Conservation (phyloP, 2,888 invertebrate genomes). For the Chrysodeixis includens region DNA sequence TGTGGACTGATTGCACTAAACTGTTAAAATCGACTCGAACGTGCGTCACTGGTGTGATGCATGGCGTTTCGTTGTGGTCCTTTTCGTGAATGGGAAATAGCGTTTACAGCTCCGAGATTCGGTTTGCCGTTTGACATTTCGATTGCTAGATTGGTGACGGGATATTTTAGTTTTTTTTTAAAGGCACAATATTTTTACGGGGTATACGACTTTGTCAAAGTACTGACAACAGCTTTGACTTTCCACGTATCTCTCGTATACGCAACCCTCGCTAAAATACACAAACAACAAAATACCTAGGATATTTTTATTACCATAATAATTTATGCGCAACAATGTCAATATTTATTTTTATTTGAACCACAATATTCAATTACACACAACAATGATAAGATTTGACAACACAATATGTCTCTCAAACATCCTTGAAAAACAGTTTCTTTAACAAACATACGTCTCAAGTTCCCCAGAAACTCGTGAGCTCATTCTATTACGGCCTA, state of each 20-base stretch:
- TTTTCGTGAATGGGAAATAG: slow-evolving; percentile 11
- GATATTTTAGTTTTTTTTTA: too few relatives aligned
- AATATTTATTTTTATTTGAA: not conserved
- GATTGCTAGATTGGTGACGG: not conserved
- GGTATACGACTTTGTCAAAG: too few relatives aligned
- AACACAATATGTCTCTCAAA: not conserved
- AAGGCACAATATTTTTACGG: too few relatives aligned
- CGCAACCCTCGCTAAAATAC: too few relatives aligned
- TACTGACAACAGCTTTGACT: too few relatives aligned
- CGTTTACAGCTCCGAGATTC: slow-evolving; percentile 2
- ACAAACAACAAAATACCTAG: too few relatives aligned
- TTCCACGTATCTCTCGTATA: too few relatives aligned
- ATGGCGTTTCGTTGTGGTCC: slow-evolving; percentile 13
- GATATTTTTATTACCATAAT: not conserved
- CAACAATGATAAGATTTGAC: not conserved
- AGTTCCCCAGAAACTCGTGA: slow-evolving; percentile 36
- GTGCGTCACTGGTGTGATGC: slow-evolving; percentile 14
- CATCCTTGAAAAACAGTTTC: slow-evolving; percentile 21
- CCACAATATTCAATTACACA: not conserved
- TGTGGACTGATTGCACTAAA: slow-evolving; percentile 38
- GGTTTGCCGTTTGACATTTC: not conserved
- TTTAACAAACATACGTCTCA: slow-evolving; percentile 29
- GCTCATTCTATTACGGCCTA: slow-evolving; percentile 44
- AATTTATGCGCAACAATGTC: not conserved
- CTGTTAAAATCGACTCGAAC: slow-evolving; percentile 29